phyloP scores from a whole-genome alignment of 2,797 vertebrate genomes.

The Eupleurogrammus muticus region DNA sequence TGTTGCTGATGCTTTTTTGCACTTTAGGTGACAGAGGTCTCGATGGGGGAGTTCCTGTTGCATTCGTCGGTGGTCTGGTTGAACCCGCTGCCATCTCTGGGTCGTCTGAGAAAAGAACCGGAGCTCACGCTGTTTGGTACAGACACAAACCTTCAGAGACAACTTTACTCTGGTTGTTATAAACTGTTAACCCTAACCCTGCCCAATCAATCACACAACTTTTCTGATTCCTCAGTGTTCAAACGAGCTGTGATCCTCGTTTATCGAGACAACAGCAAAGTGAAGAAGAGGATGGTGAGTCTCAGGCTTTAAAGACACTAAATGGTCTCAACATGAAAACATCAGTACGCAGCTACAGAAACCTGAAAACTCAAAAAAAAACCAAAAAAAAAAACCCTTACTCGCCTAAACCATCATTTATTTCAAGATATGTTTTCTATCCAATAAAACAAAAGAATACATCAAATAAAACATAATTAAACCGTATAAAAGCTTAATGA shows the following conservation, averaged over 20 bases:
- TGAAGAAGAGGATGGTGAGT: slow-evolving; percentile 95
- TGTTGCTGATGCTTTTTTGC: neutral
- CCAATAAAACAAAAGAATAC: too few relatives aligned
- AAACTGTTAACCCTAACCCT: too few relatives aligned
- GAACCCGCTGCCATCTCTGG: slow-evolving; percentile 89
- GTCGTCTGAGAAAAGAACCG: slow-evolving; percentile 91
- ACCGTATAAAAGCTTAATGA: too few relatives aligned
- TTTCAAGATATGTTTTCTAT: too few relatives aligned
- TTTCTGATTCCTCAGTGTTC: slow-evolving; percentile 85
- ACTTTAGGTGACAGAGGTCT: slow-evolving; percentile 91
- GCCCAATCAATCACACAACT: neutral
- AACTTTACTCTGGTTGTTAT: neutral
- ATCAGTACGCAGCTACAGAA: too few relatives aligned
- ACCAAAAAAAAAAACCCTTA: too few relatives aligned
- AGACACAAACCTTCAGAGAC: neutral
- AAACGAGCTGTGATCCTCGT: slow-evolving; percentile 93
- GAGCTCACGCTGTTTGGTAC: slow-evolving; percentile 91
- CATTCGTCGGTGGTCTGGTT: slow-evolving; percentile 91
- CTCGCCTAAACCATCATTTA: too few relatives aligned
- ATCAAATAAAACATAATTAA: too few relatives aligned
- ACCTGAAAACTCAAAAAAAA: too few relatives aligned
- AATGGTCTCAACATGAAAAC: too few relatives aligned
- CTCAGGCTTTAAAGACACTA: neutral
- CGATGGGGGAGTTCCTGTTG: slow-evolving; percentile 95
- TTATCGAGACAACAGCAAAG: slow-evolving; percentile 90